These are phyloP conservation scores for Drosophila lacteicornis DNA, from an alignment of 1,140 invertebrate species.

Conservation along the genomic window DNA sequence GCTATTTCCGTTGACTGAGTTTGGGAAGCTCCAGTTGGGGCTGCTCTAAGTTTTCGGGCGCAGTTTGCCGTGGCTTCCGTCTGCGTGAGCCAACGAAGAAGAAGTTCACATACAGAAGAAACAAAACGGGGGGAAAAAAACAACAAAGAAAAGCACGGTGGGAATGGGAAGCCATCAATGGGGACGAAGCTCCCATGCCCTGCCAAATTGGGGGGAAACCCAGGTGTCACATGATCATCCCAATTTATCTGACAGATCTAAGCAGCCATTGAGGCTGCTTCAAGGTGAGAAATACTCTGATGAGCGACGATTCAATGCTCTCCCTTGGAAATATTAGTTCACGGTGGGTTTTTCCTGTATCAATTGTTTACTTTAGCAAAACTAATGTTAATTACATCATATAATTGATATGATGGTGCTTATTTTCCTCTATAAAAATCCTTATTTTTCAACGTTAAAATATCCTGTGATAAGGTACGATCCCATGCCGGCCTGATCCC, in stretches of 20 bases:
- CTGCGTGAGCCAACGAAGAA: conserved; percentile 55
- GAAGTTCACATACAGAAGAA: conserved; percentile 61
- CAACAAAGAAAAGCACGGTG: conserved; percentile 19
- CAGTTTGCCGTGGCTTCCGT: conserved; percentile 64
- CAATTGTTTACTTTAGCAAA: not conserved
- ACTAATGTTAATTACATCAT: not conserved
- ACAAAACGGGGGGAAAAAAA: conserved; percentile 43
- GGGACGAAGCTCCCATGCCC: conserved; percentile 45
- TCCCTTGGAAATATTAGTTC: not conserved
- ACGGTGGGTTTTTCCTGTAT: not conserved
- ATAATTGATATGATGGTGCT: not conserved
- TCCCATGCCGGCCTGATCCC: not conserved
- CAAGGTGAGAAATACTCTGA: not conserved
- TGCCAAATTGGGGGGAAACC: conserved; percentile 17
- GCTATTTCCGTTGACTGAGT: conserved; percentile 80
- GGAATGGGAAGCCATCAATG: conserved; percentile 21
- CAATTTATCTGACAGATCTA: conserved; percentile 8
- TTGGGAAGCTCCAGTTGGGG: conserved; percentile 41
- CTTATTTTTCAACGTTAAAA: not conserved
- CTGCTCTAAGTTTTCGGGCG: conserved; percentile 34
- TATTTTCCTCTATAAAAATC: too few species aligned
- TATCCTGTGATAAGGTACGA: not conserved
- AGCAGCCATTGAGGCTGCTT: not conserved
- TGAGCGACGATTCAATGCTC: not conserved
- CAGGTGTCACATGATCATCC: not conserved